Evolutionary conservation across 2,888 invertebrate genomes (phyloP), one percentile per base, ranked within the genome.

Genomic region (Furcula furcula): DNA sequence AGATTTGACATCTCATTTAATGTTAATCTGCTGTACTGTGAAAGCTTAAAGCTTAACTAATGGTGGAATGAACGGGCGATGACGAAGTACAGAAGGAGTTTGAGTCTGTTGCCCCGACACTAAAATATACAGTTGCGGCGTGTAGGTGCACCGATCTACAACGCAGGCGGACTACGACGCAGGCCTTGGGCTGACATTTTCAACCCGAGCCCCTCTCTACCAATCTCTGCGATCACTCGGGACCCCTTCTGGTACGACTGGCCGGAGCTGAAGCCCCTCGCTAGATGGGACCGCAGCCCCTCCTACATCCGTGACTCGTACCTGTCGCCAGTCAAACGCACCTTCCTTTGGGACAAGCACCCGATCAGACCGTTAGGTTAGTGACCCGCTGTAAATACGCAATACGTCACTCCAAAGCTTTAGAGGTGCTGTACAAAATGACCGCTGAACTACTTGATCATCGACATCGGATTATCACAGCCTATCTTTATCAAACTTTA

Each of bases 231-330:
- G 58, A 93, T 95, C 82, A 93, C 93, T 58, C 93, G 95, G 76
- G 96, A 96, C 90, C 96, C 96, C 66, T 96, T 95, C 94, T 96
- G 96, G 96, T 93, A 93, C 92, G 92, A 93, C 84, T 86, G 94
- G 85, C 95, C 95, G 61, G 93, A 93, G 83, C 91, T 94, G 82
- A 92, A 92, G 78, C 96, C 96, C 55, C 90, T 93, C 82, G 92
- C 93, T 48, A 91, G 92, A 65, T 92, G 91, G 91, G 92, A 92
- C 79, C 92, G 90, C 77, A 92, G 93, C 77, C 94, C 94, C 46
- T 94, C 93, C 80, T 94, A 93, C 90, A 91, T 96, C 76, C 91
- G 97, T 61, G 94, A 95, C 90, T 96, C 95, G 73, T 97, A 94
- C 90, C 93, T 97, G 84, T 96, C 96, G 74, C 97, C 97, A 46